These are phyloP conservation scores for Phoeniculus purpureus DNA, from an alignment of 2,797 vertebrate species.

Conservation along the genomic window DNA sequence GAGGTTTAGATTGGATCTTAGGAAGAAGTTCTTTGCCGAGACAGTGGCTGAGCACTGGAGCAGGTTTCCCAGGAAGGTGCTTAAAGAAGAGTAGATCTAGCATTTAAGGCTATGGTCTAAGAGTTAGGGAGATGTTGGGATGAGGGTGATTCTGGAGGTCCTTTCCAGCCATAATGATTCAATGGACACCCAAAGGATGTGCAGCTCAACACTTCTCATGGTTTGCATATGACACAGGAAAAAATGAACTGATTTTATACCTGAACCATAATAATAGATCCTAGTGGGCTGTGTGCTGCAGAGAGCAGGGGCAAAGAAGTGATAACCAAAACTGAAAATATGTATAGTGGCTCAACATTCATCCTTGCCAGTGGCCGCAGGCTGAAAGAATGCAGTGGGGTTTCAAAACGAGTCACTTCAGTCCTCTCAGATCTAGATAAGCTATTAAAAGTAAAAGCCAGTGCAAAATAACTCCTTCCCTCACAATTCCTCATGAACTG, in stretches of 20 bases:
- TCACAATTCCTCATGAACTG: not conserved
- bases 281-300: not conserved
- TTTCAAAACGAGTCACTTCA: not conserved
- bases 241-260: not conserved
- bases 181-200: not conserved
- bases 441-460: not conserved
- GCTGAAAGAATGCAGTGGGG: not conserved
- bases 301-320: fast-evolving
- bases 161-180: too few relatives aligned
- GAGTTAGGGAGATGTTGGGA: too few relatives aligned
- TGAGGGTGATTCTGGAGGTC: too few relatives aligned
- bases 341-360: not conserved
- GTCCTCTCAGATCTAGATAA: not conserved
- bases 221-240: not conserved
- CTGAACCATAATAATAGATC: not conserved
- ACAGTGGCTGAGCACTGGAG: too few relatives aligned
- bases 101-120: too few relatives aligned
- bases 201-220: not conserved
- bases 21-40: too few relatives aligned
- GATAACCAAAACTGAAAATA: not conserved
- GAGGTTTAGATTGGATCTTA: too few relatives aligned
- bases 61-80: too few relatives aligned
- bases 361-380: not conserved
- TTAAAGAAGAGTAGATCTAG: too few relatives aligned
- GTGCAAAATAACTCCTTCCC: not conserved